phyloP scores from a whole-genome alignment of 2,888 invertebrate species.

The Macropis europaea region DNA sequence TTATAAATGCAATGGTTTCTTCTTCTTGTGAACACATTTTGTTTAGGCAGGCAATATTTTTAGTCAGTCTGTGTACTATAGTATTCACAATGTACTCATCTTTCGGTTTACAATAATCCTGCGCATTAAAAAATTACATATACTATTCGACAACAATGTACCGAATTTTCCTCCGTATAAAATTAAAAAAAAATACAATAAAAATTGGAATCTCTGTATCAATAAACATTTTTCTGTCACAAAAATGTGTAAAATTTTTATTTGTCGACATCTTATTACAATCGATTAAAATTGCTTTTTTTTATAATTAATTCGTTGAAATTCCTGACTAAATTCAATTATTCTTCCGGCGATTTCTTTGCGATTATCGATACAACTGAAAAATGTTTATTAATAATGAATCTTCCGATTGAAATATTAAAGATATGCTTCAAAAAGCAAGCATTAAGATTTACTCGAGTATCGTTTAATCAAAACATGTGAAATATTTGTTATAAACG shows the following conservation, averaged over 20 bases:
- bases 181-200: no score
- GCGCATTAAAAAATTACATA: slow-evolving; percentile 13
- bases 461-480: neutral
- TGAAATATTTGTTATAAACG: no score
- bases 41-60: slow-evolving; percentile 44
- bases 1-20: slow-evolving; percentile 43
- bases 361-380: slow-evolving; percentile 57
- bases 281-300: slow-evolving; percentile 10
- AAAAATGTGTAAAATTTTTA: slow-evolving; percentile 25
- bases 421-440: slow-evolving; percentile 4
- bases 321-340: slow-evolving; percentile 47
- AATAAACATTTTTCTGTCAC: slow-evolving; percentile 49
- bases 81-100: slow-evolving; percentile 17
- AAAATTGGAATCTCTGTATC: slow-evolving; percentile 34
- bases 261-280: slow-evolving; percentile 29
- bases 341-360: slow-evolving; percentile 55
- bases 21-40: slow-evolving; percentile 53
- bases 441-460: neutral
- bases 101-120: slow-evolving; percentile 23
- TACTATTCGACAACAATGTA: neutral
- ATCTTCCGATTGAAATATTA: neutral
- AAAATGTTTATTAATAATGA: slow-evolving; percentile 60
- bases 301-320: slow-evolving; percentile 50
- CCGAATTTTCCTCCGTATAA: no score
- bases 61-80: slow-evolving; percentile 27